Evolutionary conservation across 2,797 vertebrate species (phyloP).

Genomic region (Psittacula derbiana): DNA sequence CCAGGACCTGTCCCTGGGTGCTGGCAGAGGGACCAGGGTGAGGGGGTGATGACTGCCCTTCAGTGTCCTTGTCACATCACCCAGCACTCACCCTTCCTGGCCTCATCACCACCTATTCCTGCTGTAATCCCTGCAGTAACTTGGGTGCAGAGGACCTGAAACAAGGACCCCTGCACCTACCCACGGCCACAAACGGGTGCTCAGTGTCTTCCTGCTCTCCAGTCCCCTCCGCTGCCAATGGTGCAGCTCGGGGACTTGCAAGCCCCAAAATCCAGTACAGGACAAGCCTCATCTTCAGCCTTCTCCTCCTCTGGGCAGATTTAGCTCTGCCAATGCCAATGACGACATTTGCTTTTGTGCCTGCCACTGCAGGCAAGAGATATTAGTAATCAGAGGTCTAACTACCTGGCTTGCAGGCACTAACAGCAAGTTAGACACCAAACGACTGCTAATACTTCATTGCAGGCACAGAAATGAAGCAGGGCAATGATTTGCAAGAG

Average conservation of each 20-base stretch:
- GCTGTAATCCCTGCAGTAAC: not conserved
- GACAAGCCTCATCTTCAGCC: not conserved
- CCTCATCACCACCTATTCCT: not conserved
- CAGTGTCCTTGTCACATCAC: not conserved
- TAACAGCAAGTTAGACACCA: not conserved
- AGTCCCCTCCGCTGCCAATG: fast-evolving
- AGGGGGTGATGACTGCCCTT: fast-evolving
- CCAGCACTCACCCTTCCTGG: not conserved
- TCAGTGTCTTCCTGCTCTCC: not conserved
- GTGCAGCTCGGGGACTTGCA: not conserved
- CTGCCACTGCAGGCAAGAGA: not conserved
- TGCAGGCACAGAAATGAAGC: conserved; percentile 20
- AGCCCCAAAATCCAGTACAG: not conserved
- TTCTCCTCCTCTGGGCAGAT: not conserved
- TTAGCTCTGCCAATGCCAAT: not conserved
- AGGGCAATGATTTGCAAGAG: conserved; percentile 25
- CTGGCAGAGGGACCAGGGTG: not conserved
- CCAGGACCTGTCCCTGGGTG: not conserved
- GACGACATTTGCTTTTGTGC: not conserved
- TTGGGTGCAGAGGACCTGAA: not conserved
- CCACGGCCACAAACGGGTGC: fast-evolving
- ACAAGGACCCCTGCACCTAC: not conserved
- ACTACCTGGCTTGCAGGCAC: conserved; percentile 17
- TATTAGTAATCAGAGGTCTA: conserved; percentile 20
- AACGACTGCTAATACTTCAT: conserved; percentile 20